A percentile compares a stretch with the other conserved stretches of the same genome.
phyloP scores from a whole-genome alignment of 2,888 invertebrate species.

The Listrodromus nycthemerus region DNA sequence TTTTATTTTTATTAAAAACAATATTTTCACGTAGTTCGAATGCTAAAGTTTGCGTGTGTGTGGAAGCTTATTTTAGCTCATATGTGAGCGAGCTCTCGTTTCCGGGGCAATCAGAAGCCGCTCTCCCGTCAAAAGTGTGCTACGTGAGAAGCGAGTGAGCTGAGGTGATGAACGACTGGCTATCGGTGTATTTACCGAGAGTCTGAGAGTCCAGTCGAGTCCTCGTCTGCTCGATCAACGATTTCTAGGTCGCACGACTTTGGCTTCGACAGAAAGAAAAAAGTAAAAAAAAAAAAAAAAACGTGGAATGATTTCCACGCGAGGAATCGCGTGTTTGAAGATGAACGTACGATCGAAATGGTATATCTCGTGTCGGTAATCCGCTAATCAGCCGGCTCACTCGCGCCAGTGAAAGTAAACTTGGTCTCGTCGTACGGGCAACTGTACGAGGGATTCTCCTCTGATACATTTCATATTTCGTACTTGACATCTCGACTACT shows the following conservation, averaged over 20 bases:
- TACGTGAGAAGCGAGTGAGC: conserved; percentile 9
- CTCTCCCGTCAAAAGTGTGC: conserved; percentile 49
- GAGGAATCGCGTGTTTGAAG: conserved; percentile 14
- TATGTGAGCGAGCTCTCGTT: conserved; percentile 2
- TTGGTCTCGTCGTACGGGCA: not conserved
- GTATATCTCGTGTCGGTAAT: conserved; percentile 22
- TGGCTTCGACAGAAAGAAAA: not conserved
- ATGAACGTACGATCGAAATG: not conserved
- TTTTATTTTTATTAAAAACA: no score
- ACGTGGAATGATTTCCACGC: conserved; percentile 26
- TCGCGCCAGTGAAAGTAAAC: conserved; percentile 31
- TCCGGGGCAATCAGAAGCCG: conserved; percentile 23
- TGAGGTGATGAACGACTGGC: conserved; percentile 41
- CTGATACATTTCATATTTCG: no score
- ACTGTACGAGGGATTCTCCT: not conserved
- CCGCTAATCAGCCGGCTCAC: conserved; percentile 4
- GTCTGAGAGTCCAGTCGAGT: not conserved
- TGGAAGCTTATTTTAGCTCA: not conserved
- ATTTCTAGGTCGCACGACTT: conserved; percentile 55
- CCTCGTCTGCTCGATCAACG: conserved; percentile 40
- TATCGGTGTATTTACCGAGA: conserved; percentile 36
- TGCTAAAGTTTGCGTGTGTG: conserved; percentile 2
- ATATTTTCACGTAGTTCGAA: not conserved
- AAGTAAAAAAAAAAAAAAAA: not conserved
- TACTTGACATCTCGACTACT: no score